Evolutionary conservation across 2,113 vertebrate genomes (phyloP).

Genomic region (Cyanoramphus novaezelandiae): DNA sequence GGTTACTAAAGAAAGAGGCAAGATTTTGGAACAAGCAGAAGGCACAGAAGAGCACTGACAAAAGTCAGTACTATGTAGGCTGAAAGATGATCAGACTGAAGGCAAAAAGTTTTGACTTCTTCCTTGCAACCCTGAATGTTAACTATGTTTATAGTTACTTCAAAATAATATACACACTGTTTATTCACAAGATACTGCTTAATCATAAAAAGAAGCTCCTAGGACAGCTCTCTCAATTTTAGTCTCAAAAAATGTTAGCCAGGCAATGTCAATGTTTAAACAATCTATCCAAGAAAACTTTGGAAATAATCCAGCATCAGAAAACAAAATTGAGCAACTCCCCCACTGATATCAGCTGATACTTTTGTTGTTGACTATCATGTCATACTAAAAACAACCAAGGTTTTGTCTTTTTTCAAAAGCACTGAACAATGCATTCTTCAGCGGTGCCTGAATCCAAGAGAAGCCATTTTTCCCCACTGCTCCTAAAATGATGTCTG

Average conservation of each 20-base stretch:
- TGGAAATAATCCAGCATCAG: constrained; percentile 10
- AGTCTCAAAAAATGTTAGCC: neutral
- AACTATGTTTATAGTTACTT: neutral
- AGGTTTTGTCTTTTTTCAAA: neutral
- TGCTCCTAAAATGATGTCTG: neutral
- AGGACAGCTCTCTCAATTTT: neutral
- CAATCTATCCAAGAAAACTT: neutral
- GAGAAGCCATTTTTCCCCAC: neutral
- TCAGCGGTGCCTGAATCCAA: neutral
- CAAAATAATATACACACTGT: neutral
- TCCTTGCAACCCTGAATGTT: neutral
- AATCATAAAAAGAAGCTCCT: neutral
- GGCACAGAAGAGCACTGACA: neutral
- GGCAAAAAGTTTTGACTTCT: neutral
- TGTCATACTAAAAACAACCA: neutral
- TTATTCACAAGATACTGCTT: neutral
- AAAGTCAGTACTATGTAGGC: neutral
- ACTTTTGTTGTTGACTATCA: neutral
- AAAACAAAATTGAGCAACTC: neutral
- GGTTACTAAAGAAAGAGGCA: neutral
- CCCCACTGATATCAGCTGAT: neutral
- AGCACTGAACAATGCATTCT: neutral
- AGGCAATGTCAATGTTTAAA: neutral
- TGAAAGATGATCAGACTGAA: neutral
- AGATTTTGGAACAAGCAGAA: constrained; percentile 1